These are phyloP conservation scores for Halichondria panicea DNA, from an alignment of 37 sponge, comb jelly and placozoan genomes.

Conservation along the genomic window DNA sequence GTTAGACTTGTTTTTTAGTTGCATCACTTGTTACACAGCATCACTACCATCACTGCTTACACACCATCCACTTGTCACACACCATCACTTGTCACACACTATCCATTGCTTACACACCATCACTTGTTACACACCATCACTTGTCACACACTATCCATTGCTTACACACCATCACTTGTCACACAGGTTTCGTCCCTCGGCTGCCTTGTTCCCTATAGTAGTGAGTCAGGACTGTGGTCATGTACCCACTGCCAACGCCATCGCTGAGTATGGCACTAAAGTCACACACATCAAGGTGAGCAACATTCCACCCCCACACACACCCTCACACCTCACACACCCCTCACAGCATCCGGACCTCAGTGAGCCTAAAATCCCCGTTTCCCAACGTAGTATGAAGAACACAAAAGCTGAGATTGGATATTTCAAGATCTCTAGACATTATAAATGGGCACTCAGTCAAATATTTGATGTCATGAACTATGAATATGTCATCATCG, in stretches of 20 bases:
- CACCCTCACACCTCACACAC: neutral
- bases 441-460: constrained; percentile 87
- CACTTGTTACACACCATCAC: too few relatives aligned
- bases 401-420: constrained; percentile 47
- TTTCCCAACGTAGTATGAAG: constrained; percentile 21
- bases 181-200: constrained; percentile 45
- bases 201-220: constrained; percentile 69
- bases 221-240: constrained; percentile 94
- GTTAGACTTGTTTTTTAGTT: too few relatives aligned
- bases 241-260: constrained; percentile 54
- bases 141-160: too few relatives aligned
- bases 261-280: constrained; percentile 51
- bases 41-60: too few relatives aligned
- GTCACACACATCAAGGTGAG: constrained; percentile 77
- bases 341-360: constrained; percentile 76
- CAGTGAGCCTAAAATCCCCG: constrained; percentile 34
- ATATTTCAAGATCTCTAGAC: constrained; percentile 93
- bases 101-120: too few relatives aligned
- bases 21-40: too few relatives aligned
- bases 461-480: constrained; percentile 80
- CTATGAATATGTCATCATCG: constrained; percentile 68
- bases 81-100: too few relatives aligned
- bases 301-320: neutral
- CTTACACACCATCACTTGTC: too few relatives aligned
- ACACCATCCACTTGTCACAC: too few relatives aligned